Evolutionary conservation across 2,113 vertebrate species (phyloP).

Genomic region (Sebastes schlegelii): DNA sequence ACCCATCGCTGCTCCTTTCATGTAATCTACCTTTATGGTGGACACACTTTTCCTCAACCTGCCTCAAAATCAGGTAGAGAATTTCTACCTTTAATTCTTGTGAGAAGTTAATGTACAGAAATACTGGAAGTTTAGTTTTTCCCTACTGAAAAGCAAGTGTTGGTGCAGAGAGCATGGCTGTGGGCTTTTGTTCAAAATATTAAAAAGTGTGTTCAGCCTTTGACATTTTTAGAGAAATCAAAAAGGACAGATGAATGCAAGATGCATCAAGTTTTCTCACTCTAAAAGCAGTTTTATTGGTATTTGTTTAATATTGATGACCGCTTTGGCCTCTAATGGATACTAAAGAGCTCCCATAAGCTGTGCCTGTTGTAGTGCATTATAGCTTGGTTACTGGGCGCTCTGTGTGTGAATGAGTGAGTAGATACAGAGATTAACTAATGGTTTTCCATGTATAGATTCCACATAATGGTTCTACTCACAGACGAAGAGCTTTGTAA

Average conservation of each 20-base stretch:
- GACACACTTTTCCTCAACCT: neutral
- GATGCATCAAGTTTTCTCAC: neutral
- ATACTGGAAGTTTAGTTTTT: neutral
- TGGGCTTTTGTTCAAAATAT: neutral
- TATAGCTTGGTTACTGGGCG: neutral
- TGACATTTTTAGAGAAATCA: neutral
- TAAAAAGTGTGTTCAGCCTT: neutral
- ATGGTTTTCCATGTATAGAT: constrained; percentile 20
- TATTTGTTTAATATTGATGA: neutral
- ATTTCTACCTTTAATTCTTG: neutral
- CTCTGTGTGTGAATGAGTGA: neutral
- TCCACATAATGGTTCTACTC: constrained; percentile 3
- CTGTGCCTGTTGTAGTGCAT: neutral
- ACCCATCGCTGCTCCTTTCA: neutral
- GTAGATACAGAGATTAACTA: constrained; percentile 4
- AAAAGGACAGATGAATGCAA: neutral
- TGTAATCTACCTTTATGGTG: neutral
- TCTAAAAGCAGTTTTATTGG: neutral
- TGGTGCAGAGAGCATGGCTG: neutral
- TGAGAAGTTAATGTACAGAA: neutral
- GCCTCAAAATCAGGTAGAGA: neutral
- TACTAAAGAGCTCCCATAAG: neutral
- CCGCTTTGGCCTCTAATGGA: neutral
- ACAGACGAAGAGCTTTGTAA: neutral
- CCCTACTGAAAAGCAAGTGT: neutral